Conservation (phyloP, 2,888 invertebrate species). For the Anticlea derivata region DNA sequence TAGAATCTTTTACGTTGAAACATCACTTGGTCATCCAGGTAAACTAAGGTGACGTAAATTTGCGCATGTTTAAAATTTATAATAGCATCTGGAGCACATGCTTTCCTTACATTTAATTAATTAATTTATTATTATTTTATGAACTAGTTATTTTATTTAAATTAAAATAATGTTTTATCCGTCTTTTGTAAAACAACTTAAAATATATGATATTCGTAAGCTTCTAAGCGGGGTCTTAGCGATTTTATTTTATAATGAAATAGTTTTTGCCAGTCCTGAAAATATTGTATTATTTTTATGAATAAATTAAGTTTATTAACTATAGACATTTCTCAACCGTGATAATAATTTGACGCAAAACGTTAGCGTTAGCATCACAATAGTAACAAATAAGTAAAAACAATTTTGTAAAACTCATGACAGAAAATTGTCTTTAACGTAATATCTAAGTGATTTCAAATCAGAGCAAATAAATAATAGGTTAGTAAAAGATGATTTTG, state of each 20-base stretch:
- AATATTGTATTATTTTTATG: slow-evolving; percentile 23
- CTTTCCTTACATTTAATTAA: slow-evolving; percentile 5
- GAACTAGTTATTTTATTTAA: neutral
- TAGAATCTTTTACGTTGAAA: slow-evolving; percentile 22
- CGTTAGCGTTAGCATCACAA: slow-evolving; percentile 24
- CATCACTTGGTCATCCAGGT: slow-evolving; percentile 20
- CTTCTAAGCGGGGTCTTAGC: neutral
- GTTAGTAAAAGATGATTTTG: slow-evolving; percentile 15
- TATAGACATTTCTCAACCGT: slow-evolving; percentile 16
- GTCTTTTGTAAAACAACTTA: slow-evolving; percentile 12
- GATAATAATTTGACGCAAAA: slow-evolving; percentile 19
- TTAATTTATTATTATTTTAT: slow-evolving; percentile 36
- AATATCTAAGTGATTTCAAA: slow-evolving; percentile 10
- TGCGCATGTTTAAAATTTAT: neutral
- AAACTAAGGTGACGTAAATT: slow-evolving; percentile 18
- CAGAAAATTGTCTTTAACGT: slow-evolving; percentile 13
- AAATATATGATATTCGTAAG: too few species aligned
- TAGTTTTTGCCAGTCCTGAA: neutral
- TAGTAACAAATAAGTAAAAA: slow-evolving; percentile 19
- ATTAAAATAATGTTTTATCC: slow-evolving; percentile 8
- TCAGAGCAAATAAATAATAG: slow-evolving; percentile 26
- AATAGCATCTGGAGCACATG: slow-evolving; percentile 5
- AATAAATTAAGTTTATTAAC: slow-evolving; percentile 11
- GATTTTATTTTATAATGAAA: slow-evolving; percentile 3
- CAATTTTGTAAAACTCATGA: slow-evolving; percentile 25